Conservation (phyloP, 2,797 vertebrate genomes). For the Streptopelia turtur region DNA sequence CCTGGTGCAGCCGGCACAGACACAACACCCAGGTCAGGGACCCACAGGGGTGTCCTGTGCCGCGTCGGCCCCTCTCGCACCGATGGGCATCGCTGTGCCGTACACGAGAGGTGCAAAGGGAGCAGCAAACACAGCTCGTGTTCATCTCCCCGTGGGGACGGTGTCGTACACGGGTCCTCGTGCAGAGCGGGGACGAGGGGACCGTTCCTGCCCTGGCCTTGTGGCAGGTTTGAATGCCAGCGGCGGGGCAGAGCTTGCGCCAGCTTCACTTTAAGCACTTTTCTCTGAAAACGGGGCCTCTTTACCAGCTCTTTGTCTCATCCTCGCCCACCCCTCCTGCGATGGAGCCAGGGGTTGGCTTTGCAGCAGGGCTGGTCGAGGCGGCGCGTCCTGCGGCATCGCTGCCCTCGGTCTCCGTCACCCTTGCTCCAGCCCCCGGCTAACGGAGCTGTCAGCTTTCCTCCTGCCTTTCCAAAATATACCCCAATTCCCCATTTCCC, state of each 20-base stretch:
- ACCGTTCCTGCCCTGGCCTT: accelerated
- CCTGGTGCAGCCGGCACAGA: neutral
- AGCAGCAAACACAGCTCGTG: accelerated
- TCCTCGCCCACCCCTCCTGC: accelerated
- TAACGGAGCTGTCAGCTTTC: accelerated
- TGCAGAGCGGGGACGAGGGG: neutral
- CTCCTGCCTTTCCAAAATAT: accelerated
- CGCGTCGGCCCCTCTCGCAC: accelerated
- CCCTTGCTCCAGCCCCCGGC: accelerated
- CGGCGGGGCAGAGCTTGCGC: accelerated
- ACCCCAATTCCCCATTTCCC: neutral
- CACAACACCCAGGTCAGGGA: neutral
- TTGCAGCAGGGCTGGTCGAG: accelerated
- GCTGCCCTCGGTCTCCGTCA: accelerated
- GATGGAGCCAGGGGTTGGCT: accelerated
- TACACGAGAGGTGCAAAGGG: accelerated
- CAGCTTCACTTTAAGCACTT: neutral
- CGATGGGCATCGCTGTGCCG: accelerated
- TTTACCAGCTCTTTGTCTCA: accelerated
- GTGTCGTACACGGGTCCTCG: accelerated
- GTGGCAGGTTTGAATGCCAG: accelerated
- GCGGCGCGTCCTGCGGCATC: accelerated
- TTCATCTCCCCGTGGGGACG: accelerated
- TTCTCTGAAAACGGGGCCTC: neutral
- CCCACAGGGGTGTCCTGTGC: accelerated